Conservation (phyloP, 2,797 vertebrate species). For the Parauchenoglanis ngamensis region DNA sequence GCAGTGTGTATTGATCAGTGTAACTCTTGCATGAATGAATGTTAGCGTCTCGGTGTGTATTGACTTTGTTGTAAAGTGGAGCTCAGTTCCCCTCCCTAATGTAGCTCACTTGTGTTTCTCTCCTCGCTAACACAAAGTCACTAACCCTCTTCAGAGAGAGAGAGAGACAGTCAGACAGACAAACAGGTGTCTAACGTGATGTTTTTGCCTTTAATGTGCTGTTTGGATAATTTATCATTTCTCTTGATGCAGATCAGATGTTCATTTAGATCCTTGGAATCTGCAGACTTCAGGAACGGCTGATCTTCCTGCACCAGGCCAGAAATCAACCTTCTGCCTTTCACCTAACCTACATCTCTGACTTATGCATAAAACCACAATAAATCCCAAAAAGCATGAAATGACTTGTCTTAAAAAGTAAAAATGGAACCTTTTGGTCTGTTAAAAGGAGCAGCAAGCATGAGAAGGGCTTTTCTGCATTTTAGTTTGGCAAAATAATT, state of each 20-base stretch:
- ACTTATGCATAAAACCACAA: background rate
- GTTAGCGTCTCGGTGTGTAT: slow-evolving; percentile 55
- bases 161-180: background rate
- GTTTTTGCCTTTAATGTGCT: background rate
- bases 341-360: background rate
- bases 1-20: slow-evolving; percentile 75
- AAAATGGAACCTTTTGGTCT: background rate
- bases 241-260: background rate
- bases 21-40: slow-evolving; percentile 72
- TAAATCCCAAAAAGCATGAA: background rate
- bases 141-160: slow-evolving; percentile 35
- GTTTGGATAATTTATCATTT: background rate
- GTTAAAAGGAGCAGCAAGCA: background rate
- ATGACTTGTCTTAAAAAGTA: background rate
- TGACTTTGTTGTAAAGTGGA: slow-evolving; percentile 59
- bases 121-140: slow-evolving; percentile 42
- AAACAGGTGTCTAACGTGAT: background rate
- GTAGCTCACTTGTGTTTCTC: slow-evolving; percentile 35
- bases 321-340: background rate
- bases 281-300: background rate
- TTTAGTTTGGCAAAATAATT: background rate
- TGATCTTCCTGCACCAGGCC: background rate
- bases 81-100: slow-evolving; percentile 32
- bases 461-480: background rate
- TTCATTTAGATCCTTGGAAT: background rate